Percentiles rank a stretch among this genome's conserved stretches.
phyloP scores from a whole-genome alignment of 2,113 vertebrate species.

The Myrmecobius fasciatus region DNA sequence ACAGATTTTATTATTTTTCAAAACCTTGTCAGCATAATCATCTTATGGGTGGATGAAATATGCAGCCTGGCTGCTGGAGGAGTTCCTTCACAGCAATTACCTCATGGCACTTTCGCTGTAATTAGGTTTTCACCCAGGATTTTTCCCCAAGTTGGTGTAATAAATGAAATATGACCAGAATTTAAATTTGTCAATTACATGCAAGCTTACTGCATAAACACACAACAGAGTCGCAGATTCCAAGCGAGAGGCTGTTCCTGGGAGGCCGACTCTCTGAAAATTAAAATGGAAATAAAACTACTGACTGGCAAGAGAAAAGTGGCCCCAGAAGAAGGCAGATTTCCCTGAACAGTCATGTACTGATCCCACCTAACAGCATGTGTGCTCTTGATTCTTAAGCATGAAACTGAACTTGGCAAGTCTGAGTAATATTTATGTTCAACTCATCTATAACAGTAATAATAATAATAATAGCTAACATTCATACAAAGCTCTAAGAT shows the following conservation, averaged over 20 bases:
- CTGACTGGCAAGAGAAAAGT: slow-evolving; percentile 46
- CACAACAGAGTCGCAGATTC: slow-evolving; percentile 41
- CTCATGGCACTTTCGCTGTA: slow-evolving; percentile 64
- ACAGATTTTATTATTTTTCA: slow-evolving; percentile 78
- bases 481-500: neutral
- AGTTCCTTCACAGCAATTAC: slow-evolving; percentile 66
- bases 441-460: neutral
- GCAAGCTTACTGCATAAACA: slow-evolving; percentile 52
- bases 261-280: slow-evolving; percentile 56
- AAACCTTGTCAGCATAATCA: slow-evolving; percentile 73
- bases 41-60: slow-evolving; percentile 72
- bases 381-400: slow-evolving; percentile 42
- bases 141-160: slow-evolving; percentile 69
- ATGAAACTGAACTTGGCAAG: slow-evolving; percentile 22
- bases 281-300: slow-evolving; percentile 68
- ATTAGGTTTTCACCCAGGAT: slow-evolving; percentile 66
- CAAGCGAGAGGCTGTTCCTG: slow-evolving; percentile 20
- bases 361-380: neutral
- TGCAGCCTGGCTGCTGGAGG: slow-evolving; percentile 52
- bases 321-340: slow-evolving; percentile 58
- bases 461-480: neutral
- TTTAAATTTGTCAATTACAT: slow-evolving; percentile 66
- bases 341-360: slow-evolving; percentile 33
- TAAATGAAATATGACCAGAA: slow-evolving; percentile 77
- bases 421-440: neutral